Evolutionary conservation across 2,888 invertebrate species (phyloP).

Genomic region (Oegoconia quadripuncta): DNA sequence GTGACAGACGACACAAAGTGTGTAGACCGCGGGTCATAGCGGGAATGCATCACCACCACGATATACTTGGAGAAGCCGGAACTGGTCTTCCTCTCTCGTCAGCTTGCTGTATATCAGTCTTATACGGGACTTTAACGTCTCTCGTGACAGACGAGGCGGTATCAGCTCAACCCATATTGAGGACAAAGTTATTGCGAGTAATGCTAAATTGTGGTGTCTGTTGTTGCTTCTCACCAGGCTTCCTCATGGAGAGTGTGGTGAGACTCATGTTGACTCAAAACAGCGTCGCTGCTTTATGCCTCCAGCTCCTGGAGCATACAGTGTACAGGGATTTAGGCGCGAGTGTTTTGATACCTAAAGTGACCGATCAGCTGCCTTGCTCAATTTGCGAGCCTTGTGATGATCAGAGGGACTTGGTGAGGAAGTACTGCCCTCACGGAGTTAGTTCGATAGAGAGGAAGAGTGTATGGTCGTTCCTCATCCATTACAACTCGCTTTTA

Average conservation of each 20-base stretch:
- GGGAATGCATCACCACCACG: conserved; percentile 80
- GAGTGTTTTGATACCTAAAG: conserved; percentile 44
- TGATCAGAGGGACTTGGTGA: conserved; percentile 38
- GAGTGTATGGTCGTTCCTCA: conserved; percentile 77
- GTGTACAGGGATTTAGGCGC: conserved; percentile 81
- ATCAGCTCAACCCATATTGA: conserved; percentile 51
- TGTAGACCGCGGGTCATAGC: conserved; percentile 64
- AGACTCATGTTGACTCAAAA: conserved; percentile 64
- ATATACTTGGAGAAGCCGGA: conserved; percentile 73
- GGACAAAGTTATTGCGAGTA: conserved; percentile 71
- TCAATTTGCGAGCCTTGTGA: conserved; percentile 60
- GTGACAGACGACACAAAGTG: conserved; percentile 67
- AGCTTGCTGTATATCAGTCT: conserved; percentile 76
- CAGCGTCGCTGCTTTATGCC: conserved; percentile 56
- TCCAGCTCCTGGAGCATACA: conserved; percentile 77
- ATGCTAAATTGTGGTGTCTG: conserved; percentile 80
- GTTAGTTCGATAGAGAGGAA: conserved; percentile 51
- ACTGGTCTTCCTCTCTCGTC: conserved; percentile 57
- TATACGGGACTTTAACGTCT: conserved; percentile 75
- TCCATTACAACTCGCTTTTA: conserved; percentile 78
- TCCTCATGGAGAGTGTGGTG: conserved; percentile 69
- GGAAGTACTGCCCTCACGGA: conserved; percentile 49
- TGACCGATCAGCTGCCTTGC: conserved; percentile 64
- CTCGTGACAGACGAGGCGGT: conserved; percentile 66
- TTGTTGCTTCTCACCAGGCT: conserved; percentile 80